Conservation (phyloP, 2,888 invertebrate genomes). For the Latrodectus elegans region DNA sequence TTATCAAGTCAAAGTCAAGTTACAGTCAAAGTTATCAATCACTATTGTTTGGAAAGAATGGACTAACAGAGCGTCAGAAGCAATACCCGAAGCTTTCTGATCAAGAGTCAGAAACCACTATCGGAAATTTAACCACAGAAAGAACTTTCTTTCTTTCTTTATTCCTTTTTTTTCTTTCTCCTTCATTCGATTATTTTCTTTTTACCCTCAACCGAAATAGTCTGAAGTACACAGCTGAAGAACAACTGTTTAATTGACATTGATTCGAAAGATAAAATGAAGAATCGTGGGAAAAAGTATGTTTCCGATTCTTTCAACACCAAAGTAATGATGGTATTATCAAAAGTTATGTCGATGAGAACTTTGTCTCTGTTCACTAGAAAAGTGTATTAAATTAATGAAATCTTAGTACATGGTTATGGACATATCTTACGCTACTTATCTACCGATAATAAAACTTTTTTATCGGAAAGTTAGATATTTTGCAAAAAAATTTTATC, state of each 20-base stretch:
- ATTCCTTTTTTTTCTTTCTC: conserved; percentile 11
- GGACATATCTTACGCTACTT: too few relatives aligned
- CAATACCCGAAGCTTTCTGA: conserved; percentile 19
- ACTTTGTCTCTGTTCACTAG: too few relatives aligned
- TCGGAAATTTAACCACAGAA: conserved; percentile 38
- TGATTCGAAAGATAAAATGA: not conserved
- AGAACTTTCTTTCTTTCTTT: conserved; percentile 4
- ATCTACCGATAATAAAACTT: too few relatives aligned
- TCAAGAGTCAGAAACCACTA: conserved; percentile 27
- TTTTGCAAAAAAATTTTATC: too few relatives aligned
- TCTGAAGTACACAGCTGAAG: not conserved
- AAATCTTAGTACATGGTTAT: too few relatives aligned
- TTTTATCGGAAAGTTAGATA: too few relatives aligned
- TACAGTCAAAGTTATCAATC: conserved; percentile 35
- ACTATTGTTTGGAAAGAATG: conserved; percentile 2
- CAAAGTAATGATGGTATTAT: not conserved
- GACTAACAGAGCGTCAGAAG: conserved; percentile 28
- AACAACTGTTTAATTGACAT: conserved; percentile 1
- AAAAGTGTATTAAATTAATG: too few relatives aligned
- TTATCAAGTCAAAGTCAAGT: too few relatives aligned
- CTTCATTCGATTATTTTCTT: not conserved
- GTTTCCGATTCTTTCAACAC: too few relatives aligned
- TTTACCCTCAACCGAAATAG: conserved; percentile 2
- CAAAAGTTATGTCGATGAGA: not conserved
- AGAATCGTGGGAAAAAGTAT: not conserved